phyloP scores from a whole-genome alignment of 2,113 vertebrate genomes.

The Mormyrus lacerda region DNA sequence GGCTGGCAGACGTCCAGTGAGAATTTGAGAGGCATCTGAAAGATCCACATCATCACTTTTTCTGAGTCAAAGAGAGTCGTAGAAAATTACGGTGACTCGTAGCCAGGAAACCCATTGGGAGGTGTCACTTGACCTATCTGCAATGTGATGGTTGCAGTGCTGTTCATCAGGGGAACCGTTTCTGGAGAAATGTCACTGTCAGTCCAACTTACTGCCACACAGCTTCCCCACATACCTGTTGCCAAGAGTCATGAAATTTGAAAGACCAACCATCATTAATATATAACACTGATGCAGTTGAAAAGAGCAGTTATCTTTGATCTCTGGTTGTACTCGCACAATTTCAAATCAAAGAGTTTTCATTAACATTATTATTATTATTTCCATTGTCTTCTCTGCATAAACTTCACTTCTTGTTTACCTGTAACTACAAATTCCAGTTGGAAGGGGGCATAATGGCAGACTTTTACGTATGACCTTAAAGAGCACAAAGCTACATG shows the following conservation, averaged over 20 bases:
- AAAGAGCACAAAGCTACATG: not conserved
- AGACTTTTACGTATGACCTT: not conserved
- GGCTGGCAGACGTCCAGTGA: not conserved
- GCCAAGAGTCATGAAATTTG: not conserved
- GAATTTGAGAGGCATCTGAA: not conserved
- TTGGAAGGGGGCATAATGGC: not conserved
- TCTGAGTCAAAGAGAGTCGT: not conserved
- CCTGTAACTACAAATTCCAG: not conserved
- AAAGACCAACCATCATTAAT: not conserved
- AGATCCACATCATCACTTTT: not conserved
- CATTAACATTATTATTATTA: not conserved
- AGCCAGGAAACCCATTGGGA: not conserved
- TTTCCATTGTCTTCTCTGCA: not conserved
- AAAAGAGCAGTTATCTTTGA: not conserved
- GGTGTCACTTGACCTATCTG: not conserved
- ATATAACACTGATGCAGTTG: not conserved
- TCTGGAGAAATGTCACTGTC: not conserved
- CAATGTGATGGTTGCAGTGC: not conserved
- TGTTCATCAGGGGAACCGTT: not conserved
- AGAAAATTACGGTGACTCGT: not conserved
- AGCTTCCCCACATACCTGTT: not conserved
- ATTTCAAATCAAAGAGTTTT: not conserved
- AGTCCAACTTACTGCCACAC: not conserved
- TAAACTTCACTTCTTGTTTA: not conserved
- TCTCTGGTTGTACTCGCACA: not conserved